These are phyloP conservation scores for Drosophila helvetica DNA, from an alignment of 2,888 invertebrate species.

Conservation along the genomic window DNA sequence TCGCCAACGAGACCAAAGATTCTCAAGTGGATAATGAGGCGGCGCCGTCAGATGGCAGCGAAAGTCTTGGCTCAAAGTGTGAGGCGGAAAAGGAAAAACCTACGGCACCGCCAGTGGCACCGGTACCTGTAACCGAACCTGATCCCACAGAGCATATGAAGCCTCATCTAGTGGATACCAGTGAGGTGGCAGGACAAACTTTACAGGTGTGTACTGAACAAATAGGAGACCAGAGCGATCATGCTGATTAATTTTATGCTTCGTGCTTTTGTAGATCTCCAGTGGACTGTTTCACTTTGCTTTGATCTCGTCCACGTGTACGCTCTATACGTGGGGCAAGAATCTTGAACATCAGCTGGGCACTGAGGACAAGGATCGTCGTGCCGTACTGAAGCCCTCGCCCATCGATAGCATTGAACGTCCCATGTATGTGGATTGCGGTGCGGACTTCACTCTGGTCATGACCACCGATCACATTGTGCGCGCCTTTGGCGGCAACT, in stretches of 20 bases:
- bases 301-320: constrained; percentile 88
- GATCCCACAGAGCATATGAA: constrained; percentile 85
- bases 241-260: neutral
- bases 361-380: constrained; percentile 83
- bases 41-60: constrained; percentile 50
- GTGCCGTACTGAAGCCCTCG: constrained; percentile 80
- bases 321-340: constrained; percentile 93
- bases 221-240: fast-evolving
- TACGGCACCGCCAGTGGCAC: constrained; percentile 1
- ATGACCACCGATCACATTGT: constrained; percentile 83
- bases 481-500: constrained; percentile 84
- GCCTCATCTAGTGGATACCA: constrained; percentile 87
- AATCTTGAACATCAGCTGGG: constrained; percentile 96
- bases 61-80: constrained; percentile 33
- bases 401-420: constrained; percentile 82
- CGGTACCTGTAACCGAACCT: constrained; percentile 52
- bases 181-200: constrained; percentile 87
- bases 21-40: constrained; percentile 44
- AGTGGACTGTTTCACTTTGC: constrained; percentile 94
- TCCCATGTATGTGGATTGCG: constrained; percentile 83
- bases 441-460: constrained; percentile 84
- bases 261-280: constrained; percentile 84
- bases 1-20: constrained; percentile 57
- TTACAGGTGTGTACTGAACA: constrained; percentile 85
- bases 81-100: constrained; percentile 14